phyloP scores from a whole-genome alignment of 2,797 vertebrate genomes.

The Stomatorhinus walkeri region DNA sequence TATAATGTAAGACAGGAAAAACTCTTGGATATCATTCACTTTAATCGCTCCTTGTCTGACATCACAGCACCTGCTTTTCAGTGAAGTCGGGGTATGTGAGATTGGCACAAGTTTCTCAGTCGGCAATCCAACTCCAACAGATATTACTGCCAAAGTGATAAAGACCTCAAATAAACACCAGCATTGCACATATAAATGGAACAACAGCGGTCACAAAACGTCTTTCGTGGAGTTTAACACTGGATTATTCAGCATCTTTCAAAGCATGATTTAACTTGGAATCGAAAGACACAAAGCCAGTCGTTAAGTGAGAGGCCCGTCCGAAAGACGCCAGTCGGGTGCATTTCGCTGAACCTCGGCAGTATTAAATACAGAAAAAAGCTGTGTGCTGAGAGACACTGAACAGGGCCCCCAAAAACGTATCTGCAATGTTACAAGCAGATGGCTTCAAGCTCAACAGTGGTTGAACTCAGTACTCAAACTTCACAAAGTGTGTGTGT shows the following conservation, averaged over 20 bases:
- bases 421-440: slow-evolving; percentile 35
- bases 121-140: background rate
- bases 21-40: background rate
- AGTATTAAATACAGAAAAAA: slow-evolving; percentile 38
- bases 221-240: slow-evolving; percentile 6
- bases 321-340: background rate
- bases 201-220: background rate
- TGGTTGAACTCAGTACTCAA: slow-evolving; percentile 35
- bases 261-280: slow-evolving; percentile 15
- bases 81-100: background rate
- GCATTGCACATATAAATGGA: background rate
- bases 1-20: background rate
- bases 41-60: background rate
- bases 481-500: background rate
- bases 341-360: slow-evolving; percentile 24
- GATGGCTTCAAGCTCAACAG: slow-evolving; percentile 37
- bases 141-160: background rate
- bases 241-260: slow-evolving; percentile 26
- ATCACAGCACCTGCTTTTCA: background rate
- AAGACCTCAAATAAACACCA: background rate
- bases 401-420: slow-evolving; percentile 42
- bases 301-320: background rate
- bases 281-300: slow-evolving; percentile 1
- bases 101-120: background rate
- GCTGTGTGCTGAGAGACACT: slow-evolving; percentile 36